Evolutionary conservation across 2,113 vertebrate genomes (phyloP), one percentile per base, ranked within the genome.

Genomic region (Caranx melampygus): DNA sequence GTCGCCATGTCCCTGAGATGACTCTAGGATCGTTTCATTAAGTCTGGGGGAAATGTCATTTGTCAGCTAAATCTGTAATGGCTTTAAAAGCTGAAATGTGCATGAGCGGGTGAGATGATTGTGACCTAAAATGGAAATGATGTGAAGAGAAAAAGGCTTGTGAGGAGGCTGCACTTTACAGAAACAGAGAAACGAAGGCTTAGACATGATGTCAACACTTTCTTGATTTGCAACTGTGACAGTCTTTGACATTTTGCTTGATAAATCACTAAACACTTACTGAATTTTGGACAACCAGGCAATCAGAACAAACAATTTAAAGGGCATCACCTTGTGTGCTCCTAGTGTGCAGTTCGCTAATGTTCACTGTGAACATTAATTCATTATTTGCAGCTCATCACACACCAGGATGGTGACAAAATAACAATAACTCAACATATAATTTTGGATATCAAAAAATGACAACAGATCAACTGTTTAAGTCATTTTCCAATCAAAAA

Each of bases 11-110:
- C 72, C 49, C 71, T 54, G 54, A 78, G 63, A 82, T 69, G 69
- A 84, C 59, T 77, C 18, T 9, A 18, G 60, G 74, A 83, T 91
- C 0, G 16, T 84, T 88, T 88, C 62, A 85, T 83, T 81, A 74
- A 82, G 59, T 63, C 31, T 2, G 47, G 20, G 37, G 52, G 45
- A 77, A 85, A 82, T 82, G 70, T 52, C 42, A 72, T 84, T 82
- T 67, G 75, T 88, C 81, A 75, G 83, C 81, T 72, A 63, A 83
- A 64, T 86, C 78, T 49, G 51, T 47, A 64, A 84, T 51, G 45
- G 68, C 63, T 81, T 86, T 47, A 73, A 73, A 75, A 78, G 68
- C 66, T 65, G 72, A 76, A 57, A 71, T 72, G 75, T 71, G 61
- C 58, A 62, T 18, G 70, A 64, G 69, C 1, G 20, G 9, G 26